Percentiles rank a stretch among this genome's conserved stretches.
Evolutionary conservation across 2,888 invertebrate species (phyloP).

Genomic region (Cartodere bifasciata): DNA sequence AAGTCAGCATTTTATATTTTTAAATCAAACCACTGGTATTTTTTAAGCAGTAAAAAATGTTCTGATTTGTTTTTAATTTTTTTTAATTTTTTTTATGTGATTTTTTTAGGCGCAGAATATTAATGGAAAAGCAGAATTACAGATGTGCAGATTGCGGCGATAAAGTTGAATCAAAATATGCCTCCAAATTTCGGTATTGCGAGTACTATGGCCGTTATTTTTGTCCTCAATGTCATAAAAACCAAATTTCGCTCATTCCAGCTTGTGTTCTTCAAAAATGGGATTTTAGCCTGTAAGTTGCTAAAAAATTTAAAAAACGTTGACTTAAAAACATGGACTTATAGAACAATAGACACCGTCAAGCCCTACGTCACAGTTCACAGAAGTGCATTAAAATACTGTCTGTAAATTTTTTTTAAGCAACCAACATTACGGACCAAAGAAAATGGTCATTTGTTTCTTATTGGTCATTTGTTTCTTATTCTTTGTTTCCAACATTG

Average conservation of each 20-base stretch:
- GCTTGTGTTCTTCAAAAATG: conserved; percentile 51
- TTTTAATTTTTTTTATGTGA: conserved; percentile 8
- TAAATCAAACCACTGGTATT: not conserved
- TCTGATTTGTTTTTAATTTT: conserved; percentile 5
- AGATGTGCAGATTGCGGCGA: conserved; percentile 78
- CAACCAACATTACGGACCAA: too few relatives aligned
- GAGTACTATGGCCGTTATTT: conserved; percentile 75
- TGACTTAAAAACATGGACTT: too few relatives aligned
- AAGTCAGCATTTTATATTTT: conserved; percentile 25
- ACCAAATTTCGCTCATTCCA: conserved; percentile 59
- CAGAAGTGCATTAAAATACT: too few relatives aligned
- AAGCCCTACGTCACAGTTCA: too few relatives aligned
- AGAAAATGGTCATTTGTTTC: too few relatives aligned
- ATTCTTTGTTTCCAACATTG: too few relatives aligned
- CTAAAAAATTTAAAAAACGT: too few relatives aligned
- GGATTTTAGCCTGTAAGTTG: conserved; percentile 45
- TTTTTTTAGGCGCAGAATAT: conserved; percentile 42
- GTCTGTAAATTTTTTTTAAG: too few relatives aligned
- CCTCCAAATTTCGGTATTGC: conserved; percentile 66
- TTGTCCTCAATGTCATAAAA: conserved; percentile 76
- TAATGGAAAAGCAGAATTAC: conserved; percentile 61
- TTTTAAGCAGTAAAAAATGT: conserved; percentile 2
- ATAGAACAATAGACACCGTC: too few relatives aligned
- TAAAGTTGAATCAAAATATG: conserved; percentile 58
- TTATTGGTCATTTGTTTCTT: too few relatives aligned